Conservation (phyloP, 2,113 vertebrate genomes). For the Platichthys stellatus region DNA sequence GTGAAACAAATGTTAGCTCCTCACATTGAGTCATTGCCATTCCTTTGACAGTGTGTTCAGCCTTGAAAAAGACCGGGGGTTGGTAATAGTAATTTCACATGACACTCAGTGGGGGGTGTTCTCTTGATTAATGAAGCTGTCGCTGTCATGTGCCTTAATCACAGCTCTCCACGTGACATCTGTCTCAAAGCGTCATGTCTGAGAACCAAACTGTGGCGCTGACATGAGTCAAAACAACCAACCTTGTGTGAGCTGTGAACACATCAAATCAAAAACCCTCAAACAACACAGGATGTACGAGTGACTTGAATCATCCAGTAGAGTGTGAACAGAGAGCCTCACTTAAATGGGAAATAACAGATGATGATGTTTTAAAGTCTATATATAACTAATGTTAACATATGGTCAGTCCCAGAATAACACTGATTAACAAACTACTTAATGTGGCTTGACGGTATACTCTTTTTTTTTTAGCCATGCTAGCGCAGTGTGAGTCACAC, state of each 20-base stretch:
- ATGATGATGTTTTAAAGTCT: no score
- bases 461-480: no score
- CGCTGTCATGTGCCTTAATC: slow-evolving; percentile 52
- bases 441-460: no score
- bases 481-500: no score
- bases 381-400: no score
- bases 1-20: slow-evolving; percentile 3
- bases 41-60: slow-evolving; percentile 12
- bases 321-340: neutral
- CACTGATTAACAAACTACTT: no score
- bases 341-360: no score
- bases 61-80: slow-evolving; percentile 19
- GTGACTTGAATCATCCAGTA: neutral
- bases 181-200: slow-evolving; percentile 45
- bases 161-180: slow-evolving; percentile 48
- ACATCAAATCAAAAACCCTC: neutral
- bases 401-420: no score
- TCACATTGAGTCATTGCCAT: slow-evolving; percentile 9
- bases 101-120: slow-evolving; percentile 56
- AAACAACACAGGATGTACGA: neutral
- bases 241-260: slow-evolving; percentile 14
- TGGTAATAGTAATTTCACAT: slow-evolving; percentile 42
- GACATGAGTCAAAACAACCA: slow-evolving; percentile 46
- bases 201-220: slow-evolving; percentile 25
- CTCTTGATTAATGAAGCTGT: slow-evolving; percentile 55